Base-by-base conservation (phyloP, 2,797 vertebrate species). In the Premnoplex brunnescens region DNA sequence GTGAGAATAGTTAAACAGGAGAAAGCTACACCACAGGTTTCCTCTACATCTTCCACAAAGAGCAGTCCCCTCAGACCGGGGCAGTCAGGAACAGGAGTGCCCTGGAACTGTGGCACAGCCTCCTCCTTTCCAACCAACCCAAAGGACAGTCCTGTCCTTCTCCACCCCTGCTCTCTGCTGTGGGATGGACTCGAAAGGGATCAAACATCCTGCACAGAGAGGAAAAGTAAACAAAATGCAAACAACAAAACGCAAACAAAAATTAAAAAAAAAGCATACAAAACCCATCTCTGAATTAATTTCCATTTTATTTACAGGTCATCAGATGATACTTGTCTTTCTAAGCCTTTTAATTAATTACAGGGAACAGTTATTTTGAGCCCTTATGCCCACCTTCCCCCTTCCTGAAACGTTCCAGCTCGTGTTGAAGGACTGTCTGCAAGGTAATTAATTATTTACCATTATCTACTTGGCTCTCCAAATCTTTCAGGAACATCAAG, bases 391-490 rank as follows among this genome's bases (percentile, higher is more conserved):
- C 56, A 91, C 48, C 64, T 79, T 75, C 72, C 11, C n/a, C 67
- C 41, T 93, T 77, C 64, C 82, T 21, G 4, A 92, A 69, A 83
- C 1, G 0, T 72, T 63, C 74, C 78, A 76, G 44, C 41, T 75
- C 7, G 1, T 37, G 52, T 7, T 72, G 67, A 89, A 91, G 51
- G 58, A 64, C 66, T 34, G 37, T 41, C 78, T 89, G 78, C 46
- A 67, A 78, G 21, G 51, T 63, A 87, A 95, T 93, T 82, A 87
- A 87, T 82, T 89, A 82, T 87, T 89, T 89, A 80, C 60, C 60
- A 68, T 75, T 81, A 82, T 69, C 85, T 78, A 46, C 24, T 74
- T 63, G 44, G 52, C 56, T 77, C 71, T 87, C 67, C 41, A 79
- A 2, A 74, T n/a, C 62, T 58, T 93, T 62, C 34, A 80, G 72